Percentiles rank a stretch among this genome's conserved stretches.
These are phyloP conservation scores for Torymus tubicola DNA, from an alignment of 2,888 invertebrate species.

Conservation along the genomic window DNA sequence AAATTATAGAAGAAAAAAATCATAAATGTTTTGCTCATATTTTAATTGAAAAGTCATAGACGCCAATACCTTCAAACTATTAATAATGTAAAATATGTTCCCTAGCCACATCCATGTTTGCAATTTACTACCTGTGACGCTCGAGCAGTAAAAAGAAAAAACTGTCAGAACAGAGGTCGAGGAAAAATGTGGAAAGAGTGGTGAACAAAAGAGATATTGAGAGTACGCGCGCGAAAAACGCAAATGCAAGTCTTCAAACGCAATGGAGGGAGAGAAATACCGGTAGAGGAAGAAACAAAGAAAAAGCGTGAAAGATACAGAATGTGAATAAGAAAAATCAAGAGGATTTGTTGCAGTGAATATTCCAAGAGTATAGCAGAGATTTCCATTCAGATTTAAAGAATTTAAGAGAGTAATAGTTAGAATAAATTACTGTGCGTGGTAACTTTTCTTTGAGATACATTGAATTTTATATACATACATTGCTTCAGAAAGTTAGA, in stretches of 20 bases:
- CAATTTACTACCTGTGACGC: conserved; percentile 2
- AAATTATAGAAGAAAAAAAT: conserved; percentile 1
- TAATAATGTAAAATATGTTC: conserved; percentile 18
- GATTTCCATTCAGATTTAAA: neutral
- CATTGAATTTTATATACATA: too few relatives aligned
- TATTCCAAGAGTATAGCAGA: neutral
- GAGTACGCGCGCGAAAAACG: neutral
- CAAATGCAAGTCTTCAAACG: neutral
- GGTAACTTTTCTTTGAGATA: too few relatives aligned
- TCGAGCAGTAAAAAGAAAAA: neutral
- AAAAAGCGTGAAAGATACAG: neutral
- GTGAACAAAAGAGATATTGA: neutral
- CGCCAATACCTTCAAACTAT: conserved; percentile 1
- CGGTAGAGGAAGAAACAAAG: neutral
- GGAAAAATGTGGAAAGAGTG: neutral
- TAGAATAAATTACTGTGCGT: too few relatives aligned
- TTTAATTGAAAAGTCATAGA: neutral
- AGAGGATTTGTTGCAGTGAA: neutral
- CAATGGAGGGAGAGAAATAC: neutral
- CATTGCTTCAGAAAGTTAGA: too few relatives aligned
- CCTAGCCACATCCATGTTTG: neutral
- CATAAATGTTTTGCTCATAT: neutral
- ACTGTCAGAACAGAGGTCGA: neutral
- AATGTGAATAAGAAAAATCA: conserved; percentile 11
- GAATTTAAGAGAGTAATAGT: neutral